Conservation (phyloP, 2,113 vertebrate species). For the Halcyon malimbica region DNA sequence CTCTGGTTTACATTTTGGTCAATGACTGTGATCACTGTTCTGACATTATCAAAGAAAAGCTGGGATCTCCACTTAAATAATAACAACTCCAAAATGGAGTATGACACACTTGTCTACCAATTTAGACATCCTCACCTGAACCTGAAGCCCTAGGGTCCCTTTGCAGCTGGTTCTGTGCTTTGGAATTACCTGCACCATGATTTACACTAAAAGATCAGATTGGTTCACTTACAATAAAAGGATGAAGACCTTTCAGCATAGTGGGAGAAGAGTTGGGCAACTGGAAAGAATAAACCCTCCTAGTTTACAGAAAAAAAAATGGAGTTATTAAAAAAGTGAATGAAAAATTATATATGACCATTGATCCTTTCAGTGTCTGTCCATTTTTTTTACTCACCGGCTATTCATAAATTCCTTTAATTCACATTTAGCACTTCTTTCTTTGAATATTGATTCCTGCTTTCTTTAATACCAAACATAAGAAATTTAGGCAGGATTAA, state of each 20-base stretch:
- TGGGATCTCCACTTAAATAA: background rate
- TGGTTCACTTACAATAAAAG: background rate
- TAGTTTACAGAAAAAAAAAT: background rate
- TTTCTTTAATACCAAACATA: background rate
- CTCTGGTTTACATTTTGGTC: background rate
- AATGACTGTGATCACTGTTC: accelerated
- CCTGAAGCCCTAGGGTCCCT: background rate
- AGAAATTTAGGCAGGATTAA: background rate
- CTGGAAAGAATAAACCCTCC: background rate
- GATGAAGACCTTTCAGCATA: background rate
- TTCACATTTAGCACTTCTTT: background rate
- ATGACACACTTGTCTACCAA: background rate
- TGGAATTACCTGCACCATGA: background rate
- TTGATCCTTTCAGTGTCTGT: background rate
- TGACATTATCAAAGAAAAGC: background rate
- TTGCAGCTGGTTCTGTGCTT: background rate
- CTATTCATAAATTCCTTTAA: background rate
- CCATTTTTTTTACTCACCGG: background rate
- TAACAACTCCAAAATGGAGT: background rate
- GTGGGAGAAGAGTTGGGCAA: background rate
- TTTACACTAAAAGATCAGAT: background rate
- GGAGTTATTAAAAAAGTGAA: background rate
- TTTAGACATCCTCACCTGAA: background rate
- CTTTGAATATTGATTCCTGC: background rate
- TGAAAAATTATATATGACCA: background rate